phyloP scores from a whole-genome alignment of 2,888 invertebrate species.

The Amiota minor region DNA sequence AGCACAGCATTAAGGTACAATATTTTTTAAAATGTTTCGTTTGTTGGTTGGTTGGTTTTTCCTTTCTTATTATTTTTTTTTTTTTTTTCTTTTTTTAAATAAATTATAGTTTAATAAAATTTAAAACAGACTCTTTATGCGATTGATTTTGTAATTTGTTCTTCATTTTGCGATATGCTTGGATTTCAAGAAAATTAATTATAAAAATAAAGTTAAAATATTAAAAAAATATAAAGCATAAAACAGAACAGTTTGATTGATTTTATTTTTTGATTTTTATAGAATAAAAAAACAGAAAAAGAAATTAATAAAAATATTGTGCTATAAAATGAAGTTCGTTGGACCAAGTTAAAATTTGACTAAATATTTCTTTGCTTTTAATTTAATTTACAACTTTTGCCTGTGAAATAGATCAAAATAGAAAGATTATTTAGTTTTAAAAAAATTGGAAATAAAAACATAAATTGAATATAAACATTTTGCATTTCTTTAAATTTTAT shows the following conservation, averaged over 20 bases:
- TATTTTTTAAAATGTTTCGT: neutral
- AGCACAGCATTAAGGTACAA: neutral
- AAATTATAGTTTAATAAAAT: conserved; percentile 4
- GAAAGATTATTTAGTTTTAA: conserved; percentile 44
- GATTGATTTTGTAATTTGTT: neutral
- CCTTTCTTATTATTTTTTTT: neutral
- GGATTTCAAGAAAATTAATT: conserved; percentile 10
- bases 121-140: conserved; percentile 16
- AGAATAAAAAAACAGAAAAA: too few species aligned
- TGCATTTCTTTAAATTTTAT: conserved; percentile 29
- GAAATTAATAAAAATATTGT: conserved; percentile 5
- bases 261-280: neutral
- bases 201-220: too few species aligned
- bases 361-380: neutral
- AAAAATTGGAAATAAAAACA: neutral
- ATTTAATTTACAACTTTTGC: conserved; percentile 65
- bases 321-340: conserved; percentile 5
- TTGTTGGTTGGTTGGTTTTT: neutral
- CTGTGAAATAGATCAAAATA: conserved; percentile 51
- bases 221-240: neutral
- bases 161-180: conserved; percentile 20
- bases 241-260: conserved; percentile 14
- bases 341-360: neutral
- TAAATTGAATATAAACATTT: conserved; percentile 35
- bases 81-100: neutral